Percentiles rank a stretch among this genome's conserved stretches.
Conservation (phyloP, 2,113 vertebrate species). For the Perognathus longimembris region DNA sequence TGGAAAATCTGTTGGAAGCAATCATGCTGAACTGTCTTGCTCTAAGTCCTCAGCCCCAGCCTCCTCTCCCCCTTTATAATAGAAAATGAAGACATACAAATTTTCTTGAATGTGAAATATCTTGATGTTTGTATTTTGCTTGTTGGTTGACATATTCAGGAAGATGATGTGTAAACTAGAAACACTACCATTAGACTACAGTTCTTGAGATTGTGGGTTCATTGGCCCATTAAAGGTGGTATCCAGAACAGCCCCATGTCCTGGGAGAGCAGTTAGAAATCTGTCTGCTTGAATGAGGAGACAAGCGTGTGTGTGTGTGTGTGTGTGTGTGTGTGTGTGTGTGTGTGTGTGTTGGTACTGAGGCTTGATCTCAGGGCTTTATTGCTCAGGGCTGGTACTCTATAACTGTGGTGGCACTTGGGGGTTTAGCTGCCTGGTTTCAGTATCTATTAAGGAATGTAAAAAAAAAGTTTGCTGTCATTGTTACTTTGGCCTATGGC, state of each 20-base stretch:
- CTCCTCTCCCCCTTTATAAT: background rate
- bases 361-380: background rate
- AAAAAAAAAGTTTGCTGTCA: background rate
- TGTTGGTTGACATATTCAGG: background rate
- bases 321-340: background rate
- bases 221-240: background rate
- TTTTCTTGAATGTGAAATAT: slow-evolving; percentile 5
- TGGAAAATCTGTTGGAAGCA: background rate
- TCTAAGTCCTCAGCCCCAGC: background rate
- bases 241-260: background rate
- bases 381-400: no score
- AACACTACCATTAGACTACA: background rate
- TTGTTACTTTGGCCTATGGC: background rate
- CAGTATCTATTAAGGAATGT: background rate
- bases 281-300: background rate
- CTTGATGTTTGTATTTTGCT: background rate
- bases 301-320: background rate
- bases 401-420: no score
- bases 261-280: background rate
- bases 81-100: background rate
- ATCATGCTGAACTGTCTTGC: background rate
- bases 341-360: background rate
- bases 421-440: no score
- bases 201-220: background rate
- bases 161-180: background rate